Conservation (phyloP, 2,113 vertebrate species). For the Neotragus moschatus region DNA sequence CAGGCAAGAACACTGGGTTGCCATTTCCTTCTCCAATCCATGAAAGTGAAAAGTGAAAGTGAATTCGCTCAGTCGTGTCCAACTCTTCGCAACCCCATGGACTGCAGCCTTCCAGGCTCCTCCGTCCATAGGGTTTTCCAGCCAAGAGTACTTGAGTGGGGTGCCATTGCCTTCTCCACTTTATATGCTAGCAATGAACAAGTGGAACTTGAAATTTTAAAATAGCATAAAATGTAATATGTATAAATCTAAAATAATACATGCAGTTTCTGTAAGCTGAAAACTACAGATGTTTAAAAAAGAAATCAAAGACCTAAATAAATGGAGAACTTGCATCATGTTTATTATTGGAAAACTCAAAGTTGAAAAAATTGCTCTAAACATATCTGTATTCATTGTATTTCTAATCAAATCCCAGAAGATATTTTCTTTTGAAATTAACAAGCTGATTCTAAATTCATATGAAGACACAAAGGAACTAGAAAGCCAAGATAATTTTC, state of each 20-base stretch:
- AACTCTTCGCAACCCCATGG: too few relatives aligned
- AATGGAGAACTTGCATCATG: not conserved
- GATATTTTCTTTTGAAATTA: not conserved
- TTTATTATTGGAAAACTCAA: constrained; percentile 6
- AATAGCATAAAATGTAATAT: not conserved
- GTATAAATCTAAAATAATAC: not conserved
- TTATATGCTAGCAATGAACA: not conserved
- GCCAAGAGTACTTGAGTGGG: not conserved
- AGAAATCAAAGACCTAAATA: not conserved
- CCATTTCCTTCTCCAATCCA: too few relatives aligned
- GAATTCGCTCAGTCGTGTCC: fast-evolving
- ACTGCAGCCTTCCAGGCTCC: too few relatives aligned
- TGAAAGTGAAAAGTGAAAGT: too few relatives aligned
- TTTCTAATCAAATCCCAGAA: not conserved
- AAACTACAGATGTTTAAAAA: not conserved
- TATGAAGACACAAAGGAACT: not conserved
- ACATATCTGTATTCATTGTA: not conserved
- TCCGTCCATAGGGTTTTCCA: not conserved
- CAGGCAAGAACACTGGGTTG: too few relatives aligned
- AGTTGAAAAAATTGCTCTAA: not conserved
- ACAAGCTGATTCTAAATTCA: not conserved
- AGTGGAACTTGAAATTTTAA: not conserved
- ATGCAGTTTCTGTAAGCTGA: not conserved
- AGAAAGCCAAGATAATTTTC: not conserved
- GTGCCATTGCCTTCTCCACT: not conserved